Evolutionary conservation across 2,888 invertebrate genomes (phyloP).

Genomic region (Allolobophora icterica): DNA sequence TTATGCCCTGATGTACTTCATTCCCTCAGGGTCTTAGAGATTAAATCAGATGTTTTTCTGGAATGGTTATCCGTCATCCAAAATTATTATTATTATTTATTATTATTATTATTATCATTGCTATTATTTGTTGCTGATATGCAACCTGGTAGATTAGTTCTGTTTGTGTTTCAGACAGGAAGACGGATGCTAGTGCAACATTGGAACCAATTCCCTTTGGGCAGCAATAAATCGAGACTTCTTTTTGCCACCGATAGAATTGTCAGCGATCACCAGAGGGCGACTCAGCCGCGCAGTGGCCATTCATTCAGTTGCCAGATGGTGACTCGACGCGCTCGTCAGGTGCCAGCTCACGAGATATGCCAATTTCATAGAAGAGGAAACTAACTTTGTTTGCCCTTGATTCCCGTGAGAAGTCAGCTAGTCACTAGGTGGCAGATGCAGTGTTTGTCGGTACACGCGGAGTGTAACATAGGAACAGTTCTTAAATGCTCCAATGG

Average conservation of each 20-base stretch:
- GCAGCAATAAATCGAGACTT: conserved; percentile 4
- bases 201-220: not conserved
- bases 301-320: not conserved
- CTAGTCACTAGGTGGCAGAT: not conserved
- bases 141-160: not conserved
- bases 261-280: not conserved
- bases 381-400: no score
- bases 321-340: not conserved
- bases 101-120: not conserved
- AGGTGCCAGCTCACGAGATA: not conserved
- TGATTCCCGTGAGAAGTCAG: not conserved
- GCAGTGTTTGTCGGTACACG: not conserved
- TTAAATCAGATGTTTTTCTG: no score
- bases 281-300: not conserved
- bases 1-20: no score
- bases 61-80: no score
- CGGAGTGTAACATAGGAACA: not conserved
- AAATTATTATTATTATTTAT: not conserved
- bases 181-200: not conserved
- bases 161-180: not conserved
- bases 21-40: no score
- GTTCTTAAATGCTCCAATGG: not conserved
- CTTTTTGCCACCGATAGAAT: not conserved
- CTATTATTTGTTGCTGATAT: not conserved
- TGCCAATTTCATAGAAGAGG: not conserved